Evolutionary conservation across 2,113 vertebrate species (phyloP).

Genomic region (Engraulis encrasicolus): DNA sequence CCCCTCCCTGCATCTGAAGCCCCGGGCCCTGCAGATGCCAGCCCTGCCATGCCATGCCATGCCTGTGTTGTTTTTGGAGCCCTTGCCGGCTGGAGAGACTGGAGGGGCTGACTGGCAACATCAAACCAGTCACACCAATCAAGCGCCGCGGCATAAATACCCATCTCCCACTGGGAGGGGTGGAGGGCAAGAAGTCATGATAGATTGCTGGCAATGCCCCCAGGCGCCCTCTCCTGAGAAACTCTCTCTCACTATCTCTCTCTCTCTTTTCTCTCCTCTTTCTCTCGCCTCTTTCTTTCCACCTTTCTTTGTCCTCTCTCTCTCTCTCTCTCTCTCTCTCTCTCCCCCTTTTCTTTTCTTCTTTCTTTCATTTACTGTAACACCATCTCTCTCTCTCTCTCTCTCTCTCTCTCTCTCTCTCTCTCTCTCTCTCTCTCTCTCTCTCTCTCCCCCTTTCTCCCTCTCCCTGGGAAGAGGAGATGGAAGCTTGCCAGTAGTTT

Average conservation of each 20-base stretch:
- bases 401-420: too few relatives aligned
- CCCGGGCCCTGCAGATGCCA: not conserved
- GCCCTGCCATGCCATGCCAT: too few relatives aligned
- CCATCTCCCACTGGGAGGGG: not conserved
- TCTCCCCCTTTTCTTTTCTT: too few relatives aligned
- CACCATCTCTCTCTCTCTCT: not conserved
- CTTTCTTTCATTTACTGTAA: too few relatives aligned
- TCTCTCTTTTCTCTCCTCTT: not conserved
- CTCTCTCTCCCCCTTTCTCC: too few relatives aligned
- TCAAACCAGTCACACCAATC: constrained; percentile 6
- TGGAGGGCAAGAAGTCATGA: not conserved
- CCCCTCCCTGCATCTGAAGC: not conserved
- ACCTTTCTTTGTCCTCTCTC: not conserved
- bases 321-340: not conserved
- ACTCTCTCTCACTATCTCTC: not conserved
- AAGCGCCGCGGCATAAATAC: not conserved
- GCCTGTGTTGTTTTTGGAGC: not conserved
- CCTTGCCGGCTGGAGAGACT: constrained; percentile 1
- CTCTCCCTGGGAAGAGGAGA: too few relatives aligned
- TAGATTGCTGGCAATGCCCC: not conserved
- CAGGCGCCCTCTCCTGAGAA: not conserved
- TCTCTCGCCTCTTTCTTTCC: not conserved
- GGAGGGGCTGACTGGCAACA: constrained; percentile 5
- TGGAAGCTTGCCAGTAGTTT: too few relatives aligned
- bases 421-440: too few relatives aligned